A percentile compares a stretch with the other conserved stretches of the same genome.
Conservation (phyloP, 2,888 invertebrate species). For the Amiota mariae region DNA sequence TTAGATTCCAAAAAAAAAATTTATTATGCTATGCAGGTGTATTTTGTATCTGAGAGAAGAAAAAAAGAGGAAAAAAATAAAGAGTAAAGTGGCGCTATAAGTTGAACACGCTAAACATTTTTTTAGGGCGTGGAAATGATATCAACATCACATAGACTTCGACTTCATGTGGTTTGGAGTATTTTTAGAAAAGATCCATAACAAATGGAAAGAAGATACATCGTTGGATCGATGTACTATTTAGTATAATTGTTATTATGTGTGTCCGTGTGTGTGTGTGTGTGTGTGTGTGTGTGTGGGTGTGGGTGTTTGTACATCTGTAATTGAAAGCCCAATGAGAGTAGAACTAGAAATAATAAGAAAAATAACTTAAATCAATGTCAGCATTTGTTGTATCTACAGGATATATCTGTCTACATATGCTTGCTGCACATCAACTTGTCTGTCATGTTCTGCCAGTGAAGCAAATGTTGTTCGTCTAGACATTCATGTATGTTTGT, state of each 20-base stretch:
- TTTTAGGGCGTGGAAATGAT: background rate
- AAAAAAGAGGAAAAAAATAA: background rate
- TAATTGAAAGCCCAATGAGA: background rate
- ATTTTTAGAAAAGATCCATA: no score
- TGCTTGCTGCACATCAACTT: background rate
- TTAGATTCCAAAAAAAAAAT: background rate
- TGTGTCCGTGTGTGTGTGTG: no score
- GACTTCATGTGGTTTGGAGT: no score
- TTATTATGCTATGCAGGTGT: conserved; percentile 15
- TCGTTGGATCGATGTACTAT: no score
- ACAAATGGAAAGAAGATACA: no score
- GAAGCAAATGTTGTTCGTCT: background rate
- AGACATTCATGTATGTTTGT: no score
- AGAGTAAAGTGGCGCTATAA: conserved; percentile 16
- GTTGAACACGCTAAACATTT: background rate
- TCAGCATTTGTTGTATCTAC: conserved; percentile 6
- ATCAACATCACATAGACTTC: no score
- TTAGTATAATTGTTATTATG: no score
- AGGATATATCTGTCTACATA: conserved; percentile 20
- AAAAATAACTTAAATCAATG: conserved; percentile 24
- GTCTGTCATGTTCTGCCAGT: background rate
- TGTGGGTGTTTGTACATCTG: background rate
- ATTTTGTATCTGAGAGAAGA: no score
- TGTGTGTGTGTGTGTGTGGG: background rate
- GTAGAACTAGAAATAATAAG: background rate